Percentiles rank a stretch among this genome's conserved stretches.
phyloP scores from a whole-genome alignment of 1,140 invertebrate genomes.

The Sweltsa coloradensis region DNA sequence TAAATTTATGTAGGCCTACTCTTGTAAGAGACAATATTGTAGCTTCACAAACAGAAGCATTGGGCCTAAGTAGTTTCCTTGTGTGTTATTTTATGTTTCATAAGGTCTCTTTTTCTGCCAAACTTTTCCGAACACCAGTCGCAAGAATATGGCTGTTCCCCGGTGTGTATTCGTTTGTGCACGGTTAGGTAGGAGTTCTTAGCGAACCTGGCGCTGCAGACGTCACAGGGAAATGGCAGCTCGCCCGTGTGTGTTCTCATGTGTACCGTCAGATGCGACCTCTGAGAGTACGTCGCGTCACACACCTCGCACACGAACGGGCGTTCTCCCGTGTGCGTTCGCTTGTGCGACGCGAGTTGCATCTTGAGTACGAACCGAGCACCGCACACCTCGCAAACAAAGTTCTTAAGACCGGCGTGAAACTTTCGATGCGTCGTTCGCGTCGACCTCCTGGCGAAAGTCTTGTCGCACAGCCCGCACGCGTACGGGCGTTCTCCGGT shows the following conservation, averaged over 20 bases:
- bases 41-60: too few species aligned
- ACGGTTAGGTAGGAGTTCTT: slow-evolving; percentile 16
- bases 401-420: slow-evolving; percentile 16
- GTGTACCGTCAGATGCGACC: slow-evolving; percentile 14
- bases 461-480: slow-evolving; percentile 50
- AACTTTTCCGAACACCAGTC: slow-evolving; percentile 17
- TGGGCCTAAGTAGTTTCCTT: too few species aligned
- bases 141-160: slow-evolving; percentile 19
- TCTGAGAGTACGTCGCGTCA: slow-evolving; percentile 6
- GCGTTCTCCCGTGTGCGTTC: slow-evolving; percentile 7
- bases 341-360: slow-evolving; percentile 20
- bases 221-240: slow-evolving; percentile 31
- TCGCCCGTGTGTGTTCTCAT: slow-evolving; percentile 24
- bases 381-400: slow-evolving; percentile 23
- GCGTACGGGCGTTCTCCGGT: slow-evolving; percentile 56
- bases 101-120: slow-evolving; percentile 16
- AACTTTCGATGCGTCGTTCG: slow-evolving; percentile 5
- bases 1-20: too few species aligned
- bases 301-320: slow-evolving; percentile 13
- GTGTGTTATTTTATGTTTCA: slow-evolving; percentile 19
- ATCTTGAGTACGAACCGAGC: slow-evolving; percentile 24
- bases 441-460: too few species aligned
- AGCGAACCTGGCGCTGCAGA: slow-evolving; percentile 30
- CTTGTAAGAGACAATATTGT: too few species aligned
- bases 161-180: slow-evolving; percentile 19